Base-by-base conservation (phyloP, 2,888 invertebrate species). In the Ctena decussata region DNA sequence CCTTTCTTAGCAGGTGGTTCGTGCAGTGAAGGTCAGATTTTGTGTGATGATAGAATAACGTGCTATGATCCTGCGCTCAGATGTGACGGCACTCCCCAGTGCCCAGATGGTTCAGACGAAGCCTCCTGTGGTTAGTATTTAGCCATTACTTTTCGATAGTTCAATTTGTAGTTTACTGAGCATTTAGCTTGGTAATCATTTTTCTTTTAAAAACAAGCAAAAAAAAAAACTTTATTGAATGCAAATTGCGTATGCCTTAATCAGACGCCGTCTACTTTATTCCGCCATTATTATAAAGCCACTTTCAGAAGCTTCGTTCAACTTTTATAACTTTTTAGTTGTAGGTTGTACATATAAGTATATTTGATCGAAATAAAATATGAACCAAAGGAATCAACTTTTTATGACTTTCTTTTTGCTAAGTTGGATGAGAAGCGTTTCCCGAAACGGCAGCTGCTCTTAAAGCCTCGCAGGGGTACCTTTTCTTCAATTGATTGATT, bases 101-200 rank as follows among this genome's bases (percentile, higher is more conserved):
- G 75, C n/a, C 53, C 57, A n/a, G 75, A 75, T 24, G 53, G 57
- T 6, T 75, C 75, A 2, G 75, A 75, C 39, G 75, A 75, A 27
- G 32, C 32, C 6, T 30, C 74, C 15, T 44, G 44, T 44, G n/a
- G 44, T 39, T 73, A 44, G 8, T 18, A 32, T 71, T 8, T 18
- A 24, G 39, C 21, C 41, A 18, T 41, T 27, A 24, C n/a, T 3
- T 21, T 37, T 11, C 41, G 5, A 53, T 6, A 53, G 5, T 6
- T 53, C 11, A 15, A 5, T 6, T 12, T n/a, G 21, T 11, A 53
- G n/a, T 5, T 6, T 11, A 53, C 5, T n/a, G 53, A 18, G 15
- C 8, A 41, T 15, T 11, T 11, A 41, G 6, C 41, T 41, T 11
- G 8, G 6, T 15, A 11, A 41, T 11, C 15, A 11, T 41, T 11